Conservation (phyloP, 2,888 invertebrate species). For the Nymphalis polychloros region DNA sequence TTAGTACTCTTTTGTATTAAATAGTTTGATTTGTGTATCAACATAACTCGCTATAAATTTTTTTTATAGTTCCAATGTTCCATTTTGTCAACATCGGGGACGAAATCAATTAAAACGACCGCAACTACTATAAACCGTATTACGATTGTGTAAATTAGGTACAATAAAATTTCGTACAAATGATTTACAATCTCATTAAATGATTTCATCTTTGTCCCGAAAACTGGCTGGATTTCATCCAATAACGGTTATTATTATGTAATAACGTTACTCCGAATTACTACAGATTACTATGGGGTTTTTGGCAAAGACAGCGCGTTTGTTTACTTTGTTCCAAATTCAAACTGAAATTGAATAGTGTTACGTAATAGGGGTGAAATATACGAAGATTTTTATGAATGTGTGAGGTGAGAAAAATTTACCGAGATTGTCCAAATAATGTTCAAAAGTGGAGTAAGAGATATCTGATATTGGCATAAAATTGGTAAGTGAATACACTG, state of each 20-base stretch:
- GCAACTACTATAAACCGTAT: conserved; percentile 15
- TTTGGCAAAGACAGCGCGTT: conserved; percentile 19
- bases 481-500: too few relatives aligned
- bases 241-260: conserved; percentile 31
- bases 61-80: conserved; percentile 16
- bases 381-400: too few relatives aligned
- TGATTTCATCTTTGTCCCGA: conserved; percentile 23
- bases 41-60: not conserved
- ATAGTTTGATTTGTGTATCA: not conserved
- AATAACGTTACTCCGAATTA: conserved; percentile 30
- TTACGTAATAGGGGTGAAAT: too few relatives aligned
- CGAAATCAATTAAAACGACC: conserved; percentile 12
- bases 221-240: conserved; percentile 27
- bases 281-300: conserved; percentile 15
- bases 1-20: not conserved
- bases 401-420: too few relatives aligned
- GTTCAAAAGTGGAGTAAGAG: too few relatives aligned
- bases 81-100: conserved; percentile 16
- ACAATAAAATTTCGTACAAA: conserved; percentile 29
- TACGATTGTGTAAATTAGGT: conserved; percentile 29
- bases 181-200: conserved; percentile 23
- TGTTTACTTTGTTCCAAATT: conserved; percentile 16
- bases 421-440: too few relatives aligned
- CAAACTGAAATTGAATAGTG: not conserved
- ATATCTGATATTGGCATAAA: too few relatives aligned